phyloP scores from a whole-genome alignment of 2,888 invertebrate genomes.

The Heliconius aoede region DNA sequence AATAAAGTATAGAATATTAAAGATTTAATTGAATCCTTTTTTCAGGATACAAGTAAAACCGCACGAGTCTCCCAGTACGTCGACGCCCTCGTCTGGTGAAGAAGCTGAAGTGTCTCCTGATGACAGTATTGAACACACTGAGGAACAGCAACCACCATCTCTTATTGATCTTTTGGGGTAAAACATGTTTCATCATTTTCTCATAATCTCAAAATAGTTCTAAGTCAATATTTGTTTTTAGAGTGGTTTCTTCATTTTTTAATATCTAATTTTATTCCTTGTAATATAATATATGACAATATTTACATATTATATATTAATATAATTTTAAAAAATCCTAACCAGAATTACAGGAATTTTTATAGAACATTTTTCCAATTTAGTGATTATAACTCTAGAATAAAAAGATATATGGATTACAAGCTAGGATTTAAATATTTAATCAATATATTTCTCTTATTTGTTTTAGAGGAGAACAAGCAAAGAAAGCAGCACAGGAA shows the following conservation, averaged over 20 bases:
- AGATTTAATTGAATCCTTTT: not conserved
- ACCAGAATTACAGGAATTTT: too few species aligned
- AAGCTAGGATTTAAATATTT: not conserved
- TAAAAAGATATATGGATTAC: not conserved
- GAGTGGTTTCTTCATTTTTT: too few species aligned
- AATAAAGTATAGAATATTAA: not conserved
- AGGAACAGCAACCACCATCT: slow-evolving; percentile 85
- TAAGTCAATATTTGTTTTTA: too few species aligned
- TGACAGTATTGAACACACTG: slow-evolving; percentile 77
- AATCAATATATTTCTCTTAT: not conserved
- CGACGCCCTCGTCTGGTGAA: slow-evolving; percentile 88
- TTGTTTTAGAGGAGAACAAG: slow-evolving; percentile 88
- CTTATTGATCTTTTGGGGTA: slow-evolving; percentile 91
- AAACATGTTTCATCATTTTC: not conserved
- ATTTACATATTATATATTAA: too few species aligned
- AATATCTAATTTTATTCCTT: too few species aligned
- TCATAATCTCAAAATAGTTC: too few species aligned
- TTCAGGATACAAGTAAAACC: slow-evolving; percentile 87
- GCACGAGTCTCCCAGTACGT: slow-evolving; percentile 88
- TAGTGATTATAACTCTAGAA: not conserved
- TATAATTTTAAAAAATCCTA: too few species aligned
- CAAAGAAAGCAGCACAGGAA: slow-evolving; percentile 90
- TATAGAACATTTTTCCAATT: too few species aligned
- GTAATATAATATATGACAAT: too few species aligned
- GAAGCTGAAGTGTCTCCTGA: slow-evolving; percentile 88